A percentile compares a stretch with the other conserved stretches of the same genome.
Evolutionary conservation across 2,888 invertebrate genomes (phyloP).

Genomic region (Nematopogon swammerdamellus): DNA sequence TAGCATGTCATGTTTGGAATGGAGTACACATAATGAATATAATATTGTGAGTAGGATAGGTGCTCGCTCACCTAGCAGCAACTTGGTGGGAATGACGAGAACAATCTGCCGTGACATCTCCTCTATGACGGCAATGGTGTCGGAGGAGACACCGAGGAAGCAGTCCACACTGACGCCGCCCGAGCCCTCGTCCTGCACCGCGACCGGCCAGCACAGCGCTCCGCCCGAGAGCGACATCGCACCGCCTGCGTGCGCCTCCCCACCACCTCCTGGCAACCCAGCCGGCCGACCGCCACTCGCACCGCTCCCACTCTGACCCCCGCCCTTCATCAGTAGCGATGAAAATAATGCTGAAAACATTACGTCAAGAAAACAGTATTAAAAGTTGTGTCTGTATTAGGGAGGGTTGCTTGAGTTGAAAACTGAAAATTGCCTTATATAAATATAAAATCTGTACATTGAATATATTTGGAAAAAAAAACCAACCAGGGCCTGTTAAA

Average conservation of each 20-base stretch:
- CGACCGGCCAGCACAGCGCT: conserved; percentile 75
- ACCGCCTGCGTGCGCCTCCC: conserved; percentile 36
- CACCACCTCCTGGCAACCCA: too few species aligned
- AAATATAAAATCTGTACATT: too few species aligned
- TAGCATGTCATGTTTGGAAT: too few species aligned
- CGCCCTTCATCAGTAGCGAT: conserved; percentile 51
- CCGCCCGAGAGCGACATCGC: conserved; percentile 67
- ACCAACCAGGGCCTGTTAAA: too few species aligned
- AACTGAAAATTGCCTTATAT: too few species aligned
- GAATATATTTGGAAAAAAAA: too few species aligned
- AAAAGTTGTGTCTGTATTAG: too few species aligned
- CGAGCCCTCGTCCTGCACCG: conserved; percentile 55
- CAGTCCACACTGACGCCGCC: conserved; percentile 64
- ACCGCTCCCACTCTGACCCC: conserved; percentile 74
- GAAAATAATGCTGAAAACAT: conserved; percentile 65
- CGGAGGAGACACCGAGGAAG: conserved; percentile 82
- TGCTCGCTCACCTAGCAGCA: conserved; percentile 60
- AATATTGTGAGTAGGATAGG: too few species aligned
- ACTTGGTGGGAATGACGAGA: conserved; percentile 80
- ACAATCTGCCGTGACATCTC: conserved; percentile 78
- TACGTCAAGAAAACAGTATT: conserved; percentile 1
- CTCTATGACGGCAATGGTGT: conserved; percentile 85
- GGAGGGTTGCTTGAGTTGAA: too few species aligned
- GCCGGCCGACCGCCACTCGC: conserved; percentile 62
- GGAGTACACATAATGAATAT: too few species aligned